Base-by-base conservation (phyloP, 2,888 invertebrate genomes). In the Eulithis prunata region DNA sequence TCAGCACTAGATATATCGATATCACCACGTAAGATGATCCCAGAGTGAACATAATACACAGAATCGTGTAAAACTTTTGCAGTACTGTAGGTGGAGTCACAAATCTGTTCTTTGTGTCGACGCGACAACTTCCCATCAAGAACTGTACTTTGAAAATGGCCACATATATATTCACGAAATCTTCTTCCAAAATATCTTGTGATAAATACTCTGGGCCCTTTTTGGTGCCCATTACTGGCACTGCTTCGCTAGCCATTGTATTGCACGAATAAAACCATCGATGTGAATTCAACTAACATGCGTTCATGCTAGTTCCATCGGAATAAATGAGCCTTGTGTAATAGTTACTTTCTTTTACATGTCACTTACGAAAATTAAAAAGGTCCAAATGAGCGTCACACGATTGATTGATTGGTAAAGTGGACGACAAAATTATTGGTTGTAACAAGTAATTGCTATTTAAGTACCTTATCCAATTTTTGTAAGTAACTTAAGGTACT, bases 121-220 rank as follows among this genome's bases (percentile, higher is more conserved):
- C 77, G 28, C 89, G 78, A 60, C 81, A 81, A 2, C 83, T 78
- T 1, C 86, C 89, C 43, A 86, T 62, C 0, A 85, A 2, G 21
- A 64, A 74, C 72, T 89, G 87, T 2, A 82, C 47, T 14, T 49
- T 68, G 61, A 80, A 78, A 60, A 83, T 75, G 2, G 78, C 72
- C 10, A 58, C 67, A 46, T 85, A 81, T 21, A 76, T 71, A 51
- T 78, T 82, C 0, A 84, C 64, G 38, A 84, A 84, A 49, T 80
- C 73, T 46, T 84, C 76, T 12, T 86, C 81, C 56, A 89, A 72
- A 49, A 88, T 84, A 47, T 88, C 84, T 58, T 77, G 75, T 4
- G 86, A 85, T 8, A 84, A 62, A 70, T 85, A 84, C 74, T 88
- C 86, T 72, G 51, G 56, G 67, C n/a, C 53, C 46, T 36, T 62